Base-by-base conservation (phyloP, 2,888 invertebrate genomes). In the Leucozona laternaria region DNA sequence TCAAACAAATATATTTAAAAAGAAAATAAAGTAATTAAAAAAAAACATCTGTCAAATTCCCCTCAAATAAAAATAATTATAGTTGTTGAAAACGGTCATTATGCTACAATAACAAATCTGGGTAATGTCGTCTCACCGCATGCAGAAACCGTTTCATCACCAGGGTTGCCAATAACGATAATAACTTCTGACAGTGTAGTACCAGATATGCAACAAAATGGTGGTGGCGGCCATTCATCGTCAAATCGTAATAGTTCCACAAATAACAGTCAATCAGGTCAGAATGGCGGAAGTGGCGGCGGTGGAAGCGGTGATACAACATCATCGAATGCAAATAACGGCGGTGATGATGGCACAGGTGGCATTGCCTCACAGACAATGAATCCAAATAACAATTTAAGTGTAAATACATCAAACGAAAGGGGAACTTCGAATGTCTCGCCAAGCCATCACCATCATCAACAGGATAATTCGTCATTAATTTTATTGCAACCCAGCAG, bases 401-500 rank as follows among this genome's bases (percentile, higher is more conserved):
- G 58, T 77, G 76, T 85, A 17, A 85, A 82, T 75, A 81, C 85
- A 15, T 22, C 50, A 11, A 89, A 82, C 43, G 87, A 78, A 57
- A 86, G 77, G 64, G 79, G 58, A 75, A 70, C 64, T 60, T 89
- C 79, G 75, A 89, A 71, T 88, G 88, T 70, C 17, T 88, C 88
- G 25, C 88, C 88, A 45, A 92, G 71, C 68, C 68, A 68, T 53
- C 68, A 68, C 8, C 58, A 58, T 60, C 58, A 58, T 68, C 90
- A 91, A 92, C 76, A 89, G 73, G 89, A 90, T 88, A 90, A 88
- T 81, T 89, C 90, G 68, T 91, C 92, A 71, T 83, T 92, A 66
- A 91, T 92, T 90, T 94, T 95, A 88, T 93, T 95, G 88, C 95
- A 95, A 90, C 94, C 95, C 57, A 93, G 93, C 89, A 87, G 83